phyloP scores from a whole-genome alignment of 2,113 vertebrate genomes.

The Crotophaga sulcirostris region DNA sequence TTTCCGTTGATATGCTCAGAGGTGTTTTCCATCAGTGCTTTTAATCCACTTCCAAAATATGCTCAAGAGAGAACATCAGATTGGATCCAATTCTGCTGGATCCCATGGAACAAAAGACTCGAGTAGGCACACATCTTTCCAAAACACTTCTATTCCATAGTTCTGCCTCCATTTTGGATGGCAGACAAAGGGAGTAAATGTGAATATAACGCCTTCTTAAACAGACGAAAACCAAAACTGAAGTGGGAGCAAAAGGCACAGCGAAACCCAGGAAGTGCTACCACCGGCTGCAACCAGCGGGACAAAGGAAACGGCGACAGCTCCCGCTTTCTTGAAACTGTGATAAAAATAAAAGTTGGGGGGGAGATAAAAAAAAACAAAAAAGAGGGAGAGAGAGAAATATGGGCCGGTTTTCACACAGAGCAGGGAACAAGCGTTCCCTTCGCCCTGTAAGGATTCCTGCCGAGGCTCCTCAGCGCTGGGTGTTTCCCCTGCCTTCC shows the following conservation, averaged over 20 bases:
- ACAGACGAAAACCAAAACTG: background rate
- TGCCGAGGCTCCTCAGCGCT: background rate
- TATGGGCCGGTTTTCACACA: background rate
- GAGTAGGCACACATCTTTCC: conserved; percentile 1
- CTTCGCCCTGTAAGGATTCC: background rate
- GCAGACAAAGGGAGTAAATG: conserved; percentile 40
- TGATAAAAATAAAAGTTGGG: background rate
- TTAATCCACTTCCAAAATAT: background rate
- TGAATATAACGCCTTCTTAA: background rate
- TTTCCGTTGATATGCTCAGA: background rate
- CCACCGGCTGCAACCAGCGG: background rate
- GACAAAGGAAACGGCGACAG: conserved; percentile 48
- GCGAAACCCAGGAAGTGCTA: conserved; percentile 48
- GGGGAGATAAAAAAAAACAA: too few species aligned
- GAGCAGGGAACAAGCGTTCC: background rate
- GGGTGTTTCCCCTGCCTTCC: background rate
- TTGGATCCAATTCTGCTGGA: background rate
- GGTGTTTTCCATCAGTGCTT: conserved; percentile 9
- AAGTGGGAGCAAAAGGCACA: background rate
- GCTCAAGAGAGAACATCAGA: background rate
- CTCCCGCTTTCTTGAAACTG: background rate
- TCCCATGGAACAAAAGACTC: conserved; percentile 31
- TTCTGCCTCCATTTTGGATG: conserved; percentile 66
- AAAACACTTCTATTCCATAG: conserved; percentile 8
- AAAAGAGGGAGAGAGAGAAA: too few species aligned